Base-by-base conservation (phyloP, 2,888 invertebrate genomes). In the Lymantria dispar region DNA sequence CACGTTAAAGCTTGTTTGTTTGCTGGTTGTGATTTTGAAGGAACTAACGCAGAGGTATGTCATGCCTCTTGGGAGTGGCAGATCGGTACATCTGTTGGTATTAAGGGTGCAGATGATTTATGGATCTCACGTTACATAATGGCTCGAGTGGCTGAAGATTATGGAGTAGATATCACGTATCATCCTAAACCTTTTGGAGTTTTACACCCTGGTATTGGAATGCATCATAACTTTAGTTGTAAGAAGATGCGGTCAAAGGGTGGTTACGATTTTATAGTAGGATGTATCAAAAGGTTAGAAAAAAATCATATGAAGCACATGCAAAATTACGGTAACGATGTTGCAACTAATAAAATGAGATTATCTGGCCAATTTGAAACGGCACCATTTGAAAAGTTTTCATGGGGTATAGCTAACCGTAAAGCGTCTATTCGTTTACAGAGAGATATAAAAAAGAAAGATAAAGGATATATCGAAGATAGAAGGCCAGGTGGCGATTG, bases 11-110 rank as follows among this genome's bases (percentile, higher is more conserved):
- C 98, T 8, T 98, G 98, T 76, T 91, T 99, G 46, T 99, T 98
- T 82, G 96, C 98, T 53, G 99, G 99, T 42, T 93, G 98, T 56
- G 96, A 96, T 69, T 96, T 99, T 67, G 94, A 96, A 61, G 99
- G 99, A 36, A 97, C 96, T 36, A 99, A 99, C 80, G 99, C 99
- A 7, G 99, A 99, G 91, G 99, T 98, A 29, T 98, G 98, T 98
- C 96, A 95, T 15, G 96, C 96, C 30, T 97, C 96, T 92, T 96
- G 96, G 96, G 96, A 96, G 80, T 97, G 93, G 85, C 97, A 98
- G 83, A 95, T 98, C 11, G 98, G 98, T 3, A 98, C 98, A 0
- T 96, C 97, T 61, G 92, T 94, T 56, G 98, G 98, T 0, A 97
- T 98, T 56, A 92, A 93, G 45, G 94, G 94, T 58, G 94, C 95